A percentile compares a stretch with the other conserved stretches of the same genome.
These are phyloP conservation scores for Eurystomus glaucurus DNA, from an alignment of 2,797 vertebrate genomes.

Conservation along the genomic window DNA sequence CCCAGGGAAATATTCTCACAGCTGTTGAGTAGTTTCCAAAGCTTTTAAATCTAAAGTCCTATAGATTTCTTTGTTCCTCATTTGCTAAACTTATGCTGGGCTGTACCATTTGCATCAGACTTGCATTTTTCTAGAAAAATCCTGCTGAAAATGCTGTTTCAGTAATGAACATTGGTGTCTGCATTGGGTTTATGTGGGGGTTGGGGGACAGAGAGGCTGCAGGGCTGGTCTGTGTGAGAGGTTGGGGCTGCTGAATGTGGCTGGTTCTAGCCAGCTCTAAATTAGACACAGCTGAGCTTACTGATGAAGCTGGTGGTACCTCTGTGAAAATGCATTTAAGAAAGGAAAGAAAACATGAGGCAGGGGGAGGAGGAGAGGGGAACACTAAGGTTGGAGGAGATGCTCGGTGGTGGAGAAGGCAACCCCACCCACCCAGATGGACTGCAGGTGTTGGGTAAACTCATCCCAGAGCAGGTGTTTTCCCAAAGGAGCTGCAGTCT, in stretches of 20 bases:
- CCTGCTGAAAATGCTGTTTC: neutral
- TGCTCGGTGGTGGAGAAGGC: fast-evolving
- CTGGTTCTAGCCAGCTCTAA: neutral
- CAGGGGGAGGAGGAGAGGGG: neutral
- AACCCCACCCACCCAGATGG: fast-evolving
- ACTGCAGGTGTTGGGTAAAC: fast-evolving
- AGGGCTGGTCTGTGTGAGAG: no score
- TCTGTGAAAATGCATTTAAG: neutral
- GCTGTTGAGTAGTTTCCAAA: neutral
- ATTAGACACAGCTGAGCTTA: neutral
- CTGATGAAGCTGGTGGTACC: fast-evolving
- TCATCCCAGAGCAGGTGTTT: neutral
- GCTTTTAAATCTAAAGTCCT: neutral
- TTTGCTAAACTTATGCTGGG: neutral
- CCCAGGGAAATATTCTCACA: neutral
- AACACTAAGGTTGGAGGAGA: fast-evolving
- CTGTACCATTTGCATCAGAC: neutral
- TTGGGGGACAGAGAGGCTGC: fast-evolving
- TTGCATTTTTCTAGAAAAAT: neutral
- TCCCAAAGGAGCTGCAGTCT: neutral
- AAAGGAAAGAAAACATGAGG: neutral
- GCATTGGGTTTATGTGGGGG: fast-evolving
- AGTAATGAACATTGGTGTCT: neutral
- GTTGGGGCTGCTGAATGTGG: neutral
- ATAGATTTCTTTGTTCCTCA: neutral